phyloP scores from a whole-genome alignment of 2,888 invertebrate genomes.

The Lycophotia porphyrea region DNA sequence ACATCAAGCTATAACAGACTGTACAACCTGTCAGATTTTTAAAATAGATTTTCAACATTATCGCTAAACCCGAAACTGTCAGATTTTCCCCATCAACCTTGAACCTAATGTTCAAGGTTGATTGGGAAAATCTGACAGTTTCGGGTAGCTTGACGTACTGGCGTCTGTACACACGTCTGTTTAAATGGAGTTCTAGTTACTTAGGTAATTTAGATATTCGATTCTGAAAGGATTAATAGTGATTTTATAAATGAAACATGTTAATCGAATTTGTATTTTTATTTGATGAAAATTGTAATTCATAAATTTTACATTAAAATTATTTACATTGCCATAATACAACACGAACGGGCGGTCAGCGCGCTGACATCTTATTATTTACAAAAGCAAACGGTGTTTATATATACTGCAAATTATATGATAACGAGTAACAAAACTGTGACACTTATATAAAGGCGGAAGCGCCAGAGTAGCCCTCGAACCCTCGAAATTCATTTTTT shows the following conservation, averaged over 20 bases:
- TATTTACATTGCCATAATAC: constrained; percentile 88
- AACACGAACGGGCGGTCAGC: constrained; percentile 80
- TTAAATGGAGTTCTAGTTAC: not conserved
- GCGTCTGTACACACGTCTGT: too few species aligned
- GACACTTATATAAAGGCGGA: constrained; percentile 17
- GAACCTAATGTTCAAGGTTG: too few species aligned
- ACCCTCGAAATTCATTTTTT: too few species aligned
- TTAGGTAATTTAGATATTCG: not conserved
- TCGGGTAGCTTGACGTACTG: too few species aligned
- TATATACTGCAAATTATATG: constrained; percentile 47
- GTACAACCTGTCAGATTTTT: too few species aligned
- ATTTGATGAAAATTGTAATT: constrained; percentile 89
- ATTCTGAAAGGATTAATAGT: not conserved
- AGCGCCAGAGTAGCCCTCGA: too few species aligned
- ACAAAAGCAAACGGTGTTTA: constrained; percentile 80
- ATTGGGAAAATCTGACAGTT: too few species aligned
- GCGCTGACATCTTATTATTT: constrained; percentile 78
- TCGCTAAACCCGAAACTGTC: too few species aligned
- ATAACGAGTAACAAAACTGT: constrained; percentile 33
- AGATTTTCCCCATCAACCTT: too few species aligned
- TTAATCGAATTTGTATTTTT: constrained; percentile 85
- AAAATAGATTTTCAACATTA: too few species aligned
- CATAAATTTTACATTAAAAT: constrained; percentile 89
- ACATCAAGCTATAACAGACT: too few species aligned
- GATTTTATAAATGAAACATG: constrained; percentile 44